Percentiles rank a stretch among this genome's conserved stretches.
These are phyloP conservation scores for Parnassius smintheus DNA, from an alignment of 2,888 invertebrate genomes.

Conservation along the genomic window DNA sequence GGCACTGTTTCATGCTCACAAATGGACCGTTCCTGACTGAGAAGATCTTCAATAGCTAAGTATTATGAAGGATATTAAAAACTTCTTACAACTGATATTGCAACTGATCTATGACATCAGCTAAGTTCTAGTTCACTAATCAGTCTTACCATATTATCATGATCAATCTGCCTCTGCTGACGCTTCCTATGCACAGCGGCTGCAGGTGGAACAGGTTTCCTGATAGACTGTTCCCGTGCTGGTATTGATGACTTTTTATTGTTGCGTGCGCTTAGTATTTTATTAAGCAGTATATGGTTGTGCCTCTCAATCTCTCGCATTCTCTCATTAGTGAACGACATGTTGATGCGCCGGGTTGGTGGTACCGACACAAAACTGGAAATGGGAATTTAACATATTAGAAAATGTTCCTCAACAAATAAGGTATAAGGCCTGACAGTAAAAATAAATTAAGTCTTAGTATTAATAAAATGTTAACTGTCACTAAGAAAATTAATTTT, in stretches of 20 bases:
- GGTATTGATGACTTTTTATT: conserved; percentile 60
- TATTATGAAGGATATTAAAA: no score
- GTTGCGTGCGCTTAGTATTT: conserved; percentile 77
- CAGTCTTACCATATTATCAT: conserved; percentile 78
- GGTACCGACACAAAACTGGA: conserved; percentile 58
- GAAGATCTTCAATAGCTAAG: no score
- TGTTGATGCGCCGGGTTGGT: conserved; percentile 60
- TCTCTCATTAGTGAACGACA: conserved; percentile 82
- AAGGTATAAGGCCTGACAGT: no score
- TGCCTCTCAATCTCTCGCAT: conserved; percentile 82
- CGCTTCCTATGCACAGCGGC: conserved; percentile 77
- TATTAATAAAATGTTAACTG: no score
- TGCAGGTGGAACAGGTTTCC: conserved; percentile 60
- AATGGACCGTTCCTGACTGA: no score
- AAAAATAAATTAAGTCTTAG: no score
- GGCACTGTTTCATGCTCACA: no score
- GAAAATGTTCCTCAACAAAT: no score
- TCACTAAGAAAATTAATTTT: no score
- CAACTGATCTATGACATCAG: no score
- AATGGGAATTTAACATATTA: no score
- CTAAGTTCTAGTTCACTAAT: neutral
- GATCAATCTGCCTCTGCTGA: conserved; percentile 79
- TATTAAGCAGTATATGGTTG: conserved; percentile 80
- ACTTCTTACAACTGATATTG: no score
- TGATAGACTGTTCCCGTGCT: conserved; percentile 40